phyloP scores from a whole-genome alignment of 2,797 vertebrate genomes.

The Heliangelus exortis region DNA sequence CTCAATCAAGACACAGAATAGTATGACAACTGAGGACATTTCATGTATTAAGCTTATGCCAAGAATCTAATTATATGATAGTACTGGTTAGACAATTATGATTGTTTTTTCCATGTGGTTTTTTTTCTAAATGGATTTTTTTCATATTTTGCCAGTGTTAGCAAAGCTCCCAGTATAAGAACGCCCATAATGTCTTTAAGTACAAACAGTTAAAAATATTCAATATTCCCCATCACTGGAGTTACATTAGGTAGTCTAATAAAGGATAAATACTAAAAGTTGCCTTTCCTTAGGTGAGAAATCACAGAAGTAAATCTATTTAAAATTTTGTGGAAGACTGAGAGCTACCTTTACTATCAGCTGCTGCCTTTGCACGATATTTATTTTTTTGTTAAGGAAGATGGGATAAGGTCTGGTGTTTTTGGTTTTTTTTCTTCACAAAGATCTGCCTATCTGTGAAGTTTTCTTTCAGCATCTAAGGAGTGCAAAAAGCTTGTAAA shows the following conservation, averaged over 20 bases:
- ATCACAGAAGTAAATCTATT: neutral
- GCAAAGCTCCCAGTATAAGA: neutral
- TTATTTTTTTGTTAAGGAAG: neutral
- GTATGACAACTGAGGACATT: slow-evolving; percentile 36
- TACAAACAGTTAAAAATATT: neutral
- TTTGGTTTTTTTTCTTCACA: neutral
- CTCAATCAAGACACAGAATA: slow-evolving; percentile 49
- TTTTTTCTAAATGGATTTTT: neutral
- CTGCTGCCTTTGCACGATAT: neutral
- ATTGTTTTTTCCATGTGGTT: slow-evolving; percentile 12
- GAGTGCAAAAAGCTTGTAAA: neutral
- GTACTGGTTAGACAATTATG: slow-evolving; percentile 23
- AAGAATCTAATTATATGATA: slow-evolving; percentile 43
- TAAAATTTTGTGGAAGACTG: neutral
- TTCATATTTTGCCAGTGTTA: neutral
- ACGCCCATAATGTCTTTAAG: neutral
- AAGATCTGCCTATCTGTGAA: neutral
- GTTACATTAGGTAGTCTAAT: neutral
- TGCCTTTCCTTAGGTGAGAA: neutral
- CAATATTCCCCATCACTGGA: neutral
- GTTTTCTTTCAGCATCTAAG: neutral
- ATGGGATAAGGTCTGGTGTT: neutral
- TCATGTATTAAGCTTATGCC: slow-evolving; percentile 33
- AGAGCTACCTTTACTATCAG: neutral
- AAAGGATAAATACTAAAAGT: neutral